These are phyloP conservation scores for Ptychobarbus kaznakovi DNA, from an alignment of 2,797 vertebrate species.

Conservation along the genomic window DNA sequence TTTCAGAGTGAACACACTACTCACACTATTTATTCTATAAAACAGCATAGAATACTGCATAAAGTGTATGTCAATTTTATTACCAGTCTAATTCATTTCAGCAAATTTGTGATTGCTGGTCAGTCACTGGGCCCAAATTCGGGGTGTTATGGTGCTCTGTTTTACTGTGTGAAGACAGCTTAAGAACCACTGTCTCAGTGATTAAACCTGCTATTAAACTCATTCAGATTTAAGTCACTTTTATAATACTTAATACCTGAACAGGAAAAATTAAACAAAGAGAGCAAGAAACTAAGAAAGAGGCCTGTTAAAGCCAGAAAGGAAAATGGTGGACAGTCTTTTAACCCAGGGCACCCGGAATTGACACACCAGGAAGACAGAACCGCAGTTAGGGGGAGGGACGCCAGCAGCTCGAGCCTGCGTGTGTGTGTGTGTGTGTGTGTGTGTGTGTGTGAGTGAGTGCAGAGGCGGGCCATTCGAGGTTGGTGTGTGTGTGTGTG, in stretches of 20 bases:
- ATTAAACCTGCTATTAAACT: not conserved
- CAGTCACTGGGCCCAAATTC: not conserved
- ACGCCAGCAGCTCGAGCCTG: slow-evolving; percentile 24
- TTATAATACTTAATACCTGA: not conserved
- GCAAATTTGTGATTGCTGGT: not conserved
- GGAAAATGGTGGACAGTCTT: slow-evolving; percentile 22
- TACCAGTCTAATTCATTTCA: not conserved
- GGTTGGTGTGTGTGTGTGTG: slow-evolving; percentile 18
- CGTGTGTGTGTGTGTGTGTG: slow-evolving; percentile 9
- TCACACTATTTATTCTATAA: not conserved
- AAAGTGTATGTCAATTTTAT: not conserved
- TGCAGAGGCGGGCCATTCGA: slow-evolving; percentile 27
- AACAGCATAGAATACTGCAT: not conserved
- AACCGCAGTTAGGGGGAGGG: slow-evolving; percentile 42
- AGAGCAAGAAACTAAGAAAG: not conserved
- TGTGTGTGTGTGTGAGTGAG: slow-evolving; percentile 9
- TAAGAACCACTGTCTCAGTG: not conserved
- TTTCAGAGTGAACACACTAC: not conserved
- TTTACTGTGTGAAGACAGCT: not conserved
- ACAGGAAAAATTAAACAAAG: not conserved
- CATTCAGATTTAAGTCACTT: not conserved
- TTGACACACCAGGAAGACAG: slow-evolving; percentile 57
- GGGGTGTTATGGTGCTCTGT: not conserved
- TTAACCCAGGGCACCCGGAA: slow-evolving; percentile 35
- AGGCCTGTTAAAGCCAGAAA: not conserved